A percentile compares a stretch with the other conserved stretches of the same genome.
These are phyloP conservation scores for Drosophila kuntzei DNA, from an alignment of 2,888 invertebrate species.

Conservation along the genomic window DNA sequence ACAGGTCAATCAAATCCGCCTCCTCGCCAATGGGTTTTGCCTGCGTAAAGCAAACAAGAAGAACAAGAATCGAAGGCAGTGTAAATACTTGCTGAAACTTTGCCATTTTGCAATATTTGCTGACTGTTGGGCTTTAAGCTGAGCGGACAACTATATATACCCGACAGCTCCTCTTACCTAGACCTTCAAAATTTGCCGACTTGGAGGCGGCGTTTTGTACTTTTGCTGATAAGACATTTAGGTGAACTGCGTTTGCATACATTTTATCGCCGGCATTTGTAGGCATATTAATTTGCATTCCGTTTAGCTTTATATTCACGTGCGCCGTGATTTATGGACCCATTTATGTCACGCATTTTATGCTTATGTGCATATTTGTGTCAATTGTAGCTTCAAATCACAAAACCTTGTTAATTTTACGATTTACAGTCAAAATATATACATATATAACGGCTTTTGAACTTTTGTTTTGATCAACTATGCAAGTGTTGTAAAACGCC, in stretches of 20 bases:
- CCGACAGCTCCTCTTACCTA: constrained; percentile 40
- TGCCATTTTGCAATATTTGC: constrained; percentile 42
- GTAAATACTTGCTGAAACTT: constrained; percentile 23
- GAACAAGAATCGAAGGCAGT: not conserved
- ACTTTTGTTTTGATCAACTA: constrained; percentile 22
- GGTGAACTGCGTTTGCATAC: constrained; percentile 34
- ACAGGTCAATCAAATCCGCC: constrained; percentile 57
- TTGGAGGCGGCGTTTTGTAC: constrained; percentile 47
- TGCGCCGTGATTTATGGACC: constrained; percentile 61
- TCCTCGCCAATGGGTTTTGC: constrained; percentile 22
- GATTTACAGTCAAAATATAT: not conserved
- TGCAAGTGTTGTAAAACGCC: constrained; percentile 35
- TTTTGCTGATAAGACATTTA: constrained; percentile 46
- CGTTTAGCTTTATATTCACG: constrained; percentile 45
- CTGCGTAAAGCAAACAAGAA: constrained; percentile 24
- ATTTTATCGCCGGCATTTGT: constrained; percentile 47
- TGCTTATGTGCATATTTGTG: constrained; percentile 56
- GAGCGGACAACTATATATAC: constrained; percentile 27
- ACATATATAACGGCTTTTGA: constrained; percentile 21
- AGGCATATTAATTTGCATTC: constrained; percentile 58
- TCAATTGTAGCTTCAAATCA: constrained; percentile 29
- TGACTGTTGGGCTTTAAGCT: constrained; percentile 31
- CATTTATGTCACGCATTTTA: constrained; percentile 40
- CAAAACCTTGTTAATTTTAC: not conserved
- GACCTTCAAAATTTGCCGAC: constrained; percentile 58